Percentiles rank a stretch among this genome's conserved stretches.
These are phyloP conservation scores for Xenus cinereus DNA, from an alignment of 2,113 vertebrate species.

Conservation along the genomic window DNA sequence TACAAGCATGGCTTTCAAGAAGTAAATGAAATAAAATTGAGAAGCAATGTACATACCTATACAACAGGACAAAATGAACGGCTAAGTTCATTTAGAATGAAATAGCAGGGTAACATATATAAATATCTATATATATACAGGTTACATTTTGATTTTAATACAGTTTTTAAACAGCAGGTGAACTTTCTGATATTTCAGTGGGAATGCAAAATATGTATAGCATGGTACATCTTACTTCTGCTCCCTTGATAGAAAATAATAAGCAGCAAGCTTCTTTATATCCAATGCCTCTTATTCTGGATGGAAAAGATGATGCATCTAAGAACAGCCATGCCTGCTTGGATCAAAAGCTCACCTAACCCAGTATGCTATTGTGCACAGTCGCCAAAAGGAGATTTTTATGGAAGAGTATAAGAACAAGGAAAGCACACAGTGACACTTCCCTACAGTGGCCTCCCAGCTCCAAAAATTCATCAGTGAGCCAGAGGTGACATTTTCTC, in stretches of 20 bases:
- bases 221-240: background rate
- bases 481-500: background rate
- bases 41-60: background rate
- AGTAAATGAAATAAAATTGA: background rate
- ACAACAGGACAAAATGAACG: background rate
- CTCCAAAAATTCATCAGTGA: background rate
- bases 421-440: background rate
- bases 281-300: background rate
- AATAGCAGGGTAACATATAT: background rate
- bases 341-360: background rate
- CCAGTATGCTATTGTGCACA: fast-evolving
- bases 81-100: background rate
- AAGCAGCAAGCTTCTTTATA: background rate
- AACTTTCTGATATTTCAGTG: background rate
- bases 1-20: background rate
- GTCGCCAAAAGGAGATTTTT: background rate
- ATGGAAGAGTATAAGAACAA: background rate
- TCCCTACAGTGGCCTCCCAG: background rate
- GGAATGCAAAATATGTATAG: background rate
- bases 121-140: fast-evolving
- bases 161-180: background rate
- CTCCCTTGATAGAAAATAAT: background rate
- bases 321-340: background rate
- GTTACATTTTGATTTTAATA: background rate
- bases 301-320: background rate